Percentiles rank a stretch among this genome's conserved stretches.
Evolutionary conservation across 2,797 vertebrate species (phyloP).

Genomic region (Antrozous pallidus): DNA sequence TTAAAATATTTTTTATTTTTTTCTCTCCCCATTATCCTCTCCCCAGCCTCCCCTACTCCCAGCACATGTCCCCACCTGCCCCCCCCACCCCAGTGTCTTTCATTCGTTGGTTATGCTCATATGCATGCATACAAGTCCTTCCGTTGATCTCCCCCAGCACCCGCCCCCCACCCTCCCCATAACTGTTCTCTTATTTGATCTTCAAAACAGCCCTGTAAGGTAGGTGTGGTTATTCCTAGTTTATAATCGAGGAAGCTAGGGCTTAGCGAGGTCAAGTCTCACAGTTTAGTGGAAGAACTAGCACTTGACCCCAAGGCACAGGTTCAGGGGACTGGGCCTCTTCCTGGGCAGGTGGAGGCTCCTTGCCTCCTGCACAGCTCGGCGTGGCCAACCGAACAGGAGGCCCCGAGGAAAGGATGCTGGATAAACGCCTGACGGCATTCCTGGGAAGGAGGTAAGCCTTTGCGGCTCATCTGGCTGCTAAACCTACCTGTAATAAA

Average conservation of each 20-base stretch:
- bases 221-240: not conserved
- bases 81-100: no score
- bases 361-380: not conserved
- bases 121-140: no score
- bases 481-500: not conserved
- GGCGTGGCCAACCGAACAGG: not conserved
- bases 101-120: no score
- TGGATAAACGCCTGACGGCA: not conserved
- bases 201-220: not conserved
- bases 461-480: not conserved
- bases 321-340: not conserved
- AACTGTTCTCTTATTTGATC: not conserved
- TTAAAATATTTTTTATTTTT: no score
- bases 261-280: not conserved
- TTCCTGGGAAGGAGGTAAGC: not conserved
- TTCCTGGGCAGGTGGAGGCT: not conserved
- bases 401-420: not conserved
- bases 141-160: no score
- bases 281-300: not conserved
- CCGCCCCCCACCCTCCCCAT: no score
- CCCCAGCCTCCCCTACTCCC: no score
- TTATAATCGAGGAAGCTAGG: constrained; percentile 1
- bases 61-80: no score
- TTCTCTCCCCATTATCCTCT: no score
- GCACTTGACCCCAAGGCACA: not conserved